Evolutionary conservation across 1,140 invertebrate species (phyloP), one percentile per base, ranked within the genome.

Genomic region (Bombus affinis): DNA sequence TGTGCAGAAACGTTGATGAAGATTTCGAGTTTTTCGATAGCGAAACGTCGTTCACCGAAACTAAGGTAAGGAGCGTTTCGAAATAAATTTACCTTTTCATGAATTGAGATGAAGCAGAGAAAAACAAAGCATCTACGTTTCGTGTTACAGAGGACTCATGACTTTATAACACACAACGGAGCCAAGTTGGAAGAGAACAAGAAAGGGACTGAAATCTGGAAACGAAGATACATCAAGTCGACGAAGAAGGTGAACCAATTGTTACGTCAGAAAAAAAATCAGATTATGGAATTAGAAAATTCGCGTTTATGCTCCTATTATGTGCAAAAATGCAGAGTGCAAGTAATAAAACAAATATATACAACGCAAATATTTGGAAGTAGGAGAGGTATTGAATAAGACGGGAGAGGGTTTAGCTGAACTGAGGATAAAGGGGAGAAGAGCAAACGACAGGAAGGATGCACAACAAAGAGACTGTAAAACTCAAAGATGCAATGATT

Each of bases 91-190:
- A 9, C 1, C 15, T 28, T 12, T 62, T 62, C 59, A 1, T 1
- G 47, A 18, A 6, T 22, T 3, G 3, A n/a, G 28, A n/a, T 0
- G 2, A 37, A 68, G 18, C 8, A 37, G 3, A 15, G 2, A 10
- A 22, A 10, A 0, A 1, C 3, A 0, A 37, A 25, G 3, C 3
- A 10, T 5, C 22, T 1, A 22, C 37, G 25, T n/a, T n/a, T 39
- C 3, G 4, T 42, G 37, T 85, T 87, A 44, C 80, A 92, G 92
- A 73, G 80, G 84, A 78, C 77, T 28, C 5, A 35, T 25, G 78
- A 66, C 18, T 77, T 87, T 12, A 0, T 90, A 0, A 70, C 76
- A 0, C 80, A 73, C 5, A 77, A 90, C 37, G 86, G 79, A 68
- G 28, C 1, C 3, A 35, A 57, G 10, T 47, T 86, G 1, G 22